Percentiles rank a stretch among this genome's conserved stretches.
Conservation (phyloP, 1,140 invertebrate genomes). For the Drosophila ficusphila region DNA sequence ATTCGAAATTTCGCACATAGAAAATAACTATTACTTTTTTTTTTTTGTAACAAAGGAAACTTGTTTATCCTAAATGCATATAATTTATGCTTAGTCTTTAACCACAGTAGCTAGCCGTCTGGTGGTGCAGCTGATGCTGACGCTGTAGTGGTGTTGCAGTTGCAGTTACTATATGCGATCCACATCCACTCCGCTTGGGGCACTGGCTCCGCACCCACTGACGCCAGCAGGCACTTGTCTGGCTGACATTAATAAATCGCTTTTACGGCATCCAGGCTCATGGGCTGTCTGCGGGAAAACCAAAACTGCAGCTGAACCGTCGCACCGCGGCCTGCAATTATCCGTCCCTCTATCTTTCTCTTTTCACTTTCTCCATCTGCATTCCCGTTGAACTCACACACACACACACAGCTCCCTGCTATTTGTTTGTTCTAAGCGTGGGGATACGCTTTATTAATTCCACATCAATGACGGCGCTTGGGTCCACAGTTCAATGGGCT, state of each 20-base stretch:
- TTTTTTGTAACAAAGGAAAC: too few species aligned
- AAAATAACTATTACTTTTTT: too few species aligned
- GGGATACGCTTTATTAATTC: constrained; percentile 74
- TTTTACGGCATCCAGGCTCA: constrained; percentile 66
- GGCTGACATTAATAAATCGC: constrained; percentile 82
- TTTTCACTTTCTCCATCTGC: constrained; percentile 7
- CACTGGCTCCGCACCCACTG: constrained; percentile 27
- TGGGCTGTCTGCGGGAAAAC: constrained; percentile 25
- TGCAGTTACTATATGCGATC: constrained; percentile 20
- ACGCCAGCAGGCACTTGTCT: constrained; percentile 75
- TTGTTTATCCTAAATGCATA: too few species aligned
- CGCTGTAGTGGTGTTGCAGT: neutral
- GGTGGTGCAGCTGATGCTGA: neutral
- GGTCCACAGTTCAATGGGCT: constrained; percentile 64
- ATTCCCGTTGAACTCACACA: neutral
- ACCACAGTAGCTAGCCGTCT: constrained; percentile 11
- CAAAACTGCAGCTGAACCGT: constrained; percentile 57
- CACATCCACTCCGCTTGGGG: neutral
- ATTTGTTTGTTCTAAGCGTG: constrained; percentile 60
- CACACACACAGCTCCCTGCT: constrained; percentile 8
- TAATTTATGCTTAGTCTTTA: neutral
- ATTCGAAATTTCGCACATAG: too few species aligned
- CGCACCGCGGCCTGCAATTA: constrained; percentile 29
- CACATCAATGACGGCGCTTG: constrained; percentile 65
- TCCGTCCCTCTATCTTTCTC: constrained; percentile 4